These are phyloP conservation scores for Rhyzopertha dominica DNA, from an alignment of 1,140 invertebrate species.

Conservation along the genomic window DNA sequence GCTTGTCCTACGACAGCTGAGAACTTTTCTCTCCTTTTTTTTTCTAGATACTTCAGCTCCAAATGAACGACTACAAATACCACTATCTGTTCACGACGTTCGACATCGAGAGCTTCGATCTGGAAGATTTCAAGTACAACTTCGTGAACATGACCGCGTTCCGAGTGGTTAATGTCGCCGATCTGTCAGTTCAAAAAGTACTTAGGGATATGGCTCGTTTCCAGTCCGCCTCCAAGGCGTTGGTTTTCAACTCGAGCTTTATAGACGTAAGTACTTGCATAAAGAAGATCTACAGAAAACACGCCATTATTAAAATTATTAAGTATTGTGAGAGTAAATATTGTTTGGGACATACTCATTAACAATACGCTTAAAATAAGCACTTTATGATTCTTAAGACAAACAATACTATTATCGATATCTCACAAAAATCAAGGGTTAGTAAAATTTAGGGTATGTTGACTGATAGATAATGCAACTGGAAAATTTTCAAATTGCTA, in stretches of 20 bases:
- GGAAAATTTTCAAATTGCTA: too few species aligned
- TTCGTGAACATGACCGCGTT: conserved; percentile 91
- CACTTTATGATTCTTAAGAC: too few species aligned
- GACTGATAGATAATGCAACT: too few species aligned
- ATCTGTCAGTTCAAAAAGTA: conserved; percentile 66
- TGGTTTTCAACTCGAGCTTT: conserved; percentile 59
- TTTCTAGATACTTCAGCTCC: conserved; percentile 79
- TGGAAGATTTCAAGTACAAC: conserved; percentile 93
- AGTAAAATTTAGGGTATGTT: too few species aligned
- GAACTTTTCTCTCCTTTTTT: conserved; percentile 15
- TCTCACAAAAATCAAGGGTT: too few species aligned
- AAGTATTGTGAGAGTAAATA: too few species aligned
- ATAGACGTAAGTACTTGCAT: conserved; percentile 56
- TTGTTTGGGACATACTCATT: too few species aligned
- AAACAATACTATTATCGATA: too few species aligned
- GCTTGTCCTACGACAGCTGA: not conserved
- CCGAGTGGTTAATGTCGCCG: conserved; percentile 74
- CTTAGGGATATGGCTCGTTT: conserved; percentile 84
- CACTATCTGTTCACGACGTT: conserved; percentile 92
- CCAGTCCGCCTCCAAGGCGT: conserved; percentile 58
- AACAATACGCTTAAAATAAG: too few species aligned
- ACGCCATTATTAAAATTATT: too few species aligned
- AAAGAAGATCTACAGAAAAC: not conserved
- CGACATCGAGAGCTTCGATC: conserved; percentile 84
- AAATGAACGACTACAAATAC: conserved; percentile 92